Conservation (phyloP, 2,113 vertebrate genomes). For the Chrysemys picta region DNA sequence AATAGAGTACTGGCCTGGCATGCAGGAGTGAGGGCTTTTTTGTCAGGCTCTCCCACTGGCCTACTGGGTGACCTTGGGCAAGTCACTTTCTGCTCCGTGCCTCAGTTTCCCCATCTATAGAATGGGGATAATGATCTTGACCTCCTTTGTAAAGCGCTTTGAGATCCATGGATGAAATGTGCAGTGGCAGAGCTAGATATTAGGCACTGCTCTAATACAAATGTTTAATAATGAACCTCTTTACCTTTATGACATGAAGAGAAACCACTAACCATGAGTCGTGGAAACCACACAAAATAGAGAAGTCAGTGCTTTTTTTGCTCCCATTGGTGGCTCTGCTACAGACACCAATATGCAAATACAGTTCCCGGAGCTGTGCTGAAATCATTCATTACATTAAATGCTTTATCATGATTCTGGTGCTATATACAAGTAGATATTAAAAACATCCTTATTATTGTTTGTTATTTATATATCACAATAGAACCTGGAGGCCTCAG, state of each 20-base stretch:
- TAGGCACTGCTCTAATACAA: background rate
- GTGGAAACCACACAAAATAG: background rate
- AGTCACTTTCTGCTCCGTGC: background rate
- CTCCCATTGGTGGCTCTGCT: background rate
- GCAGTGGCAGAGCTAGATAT: background rate
- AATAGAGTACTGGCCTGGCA: background rate
- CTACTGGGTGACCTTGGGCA: background rate
- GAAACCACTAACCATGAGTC: background rate
- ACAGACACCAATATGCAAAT: background rate
- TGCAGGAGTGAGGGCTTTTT: background rate
- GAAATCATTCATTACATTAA: background rate
- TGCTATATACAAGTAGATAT: background rate
- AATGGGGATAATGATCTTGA: background rate
- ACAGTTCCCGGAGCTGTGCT: background rate
- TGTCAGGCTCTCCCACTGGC: background rate
- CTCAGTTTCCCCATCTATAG: background rate
- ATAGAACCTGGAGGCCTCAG: background rate
- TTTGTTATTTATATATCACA: background rate
- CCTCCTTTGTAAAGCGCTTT: background rate
- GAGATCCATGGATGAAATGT: background rate
- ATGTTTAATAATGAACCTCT: background rate
- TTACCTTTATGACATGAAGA: background rate
- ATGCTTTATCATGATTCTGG: background rate
- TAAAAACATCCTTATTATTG: background rate
- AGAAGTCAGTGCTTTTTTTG: background rate